phyloP scores from a whole-genome alignment of 2,113 vertebrate genomes.

The Procavia capensis region DNA sequence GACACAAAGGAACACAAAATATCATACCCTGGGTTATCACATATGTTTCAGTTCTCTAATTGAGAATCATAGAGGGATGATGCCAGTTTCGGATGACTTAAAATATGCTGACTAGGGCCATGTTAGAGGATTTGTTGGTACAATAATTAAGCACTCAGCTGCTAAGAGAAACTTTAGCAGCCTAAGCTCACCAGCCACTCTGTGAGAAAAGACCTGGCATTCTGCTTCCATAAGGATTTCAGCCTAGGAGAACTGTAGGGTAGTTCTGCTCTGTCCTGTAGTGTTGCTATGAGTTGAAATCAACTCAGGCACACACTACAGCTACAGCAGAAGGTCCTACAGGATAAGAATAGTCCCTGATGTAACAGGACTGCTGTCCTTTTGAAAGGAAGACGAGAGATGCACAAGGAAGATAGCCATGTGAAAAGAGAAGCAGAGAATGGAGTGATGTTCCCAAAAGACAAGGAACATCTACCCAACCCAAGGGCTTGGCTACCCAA shows the following conservation, averaged over 20 bases:
- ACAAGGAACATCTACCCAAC: neutral
- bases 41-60: neutral
- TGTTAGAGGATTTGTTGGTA: too few relatives aligned
- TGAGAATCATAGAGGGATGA: neutral
- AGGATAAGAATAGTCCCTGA: neutral
- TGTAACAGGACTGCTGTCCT: neutral
- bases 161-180: neutral
- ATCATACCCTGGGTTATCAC: neutral
- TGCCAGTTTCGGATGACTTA: neutral
- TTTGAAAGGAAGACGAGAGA: neutral
- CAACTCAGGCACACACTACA: neutral
- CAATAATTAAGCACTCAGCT: neutral
- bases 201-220: neutral
- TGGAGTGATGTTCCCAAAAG: neutral
- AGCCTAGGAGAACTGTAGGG: neutral
- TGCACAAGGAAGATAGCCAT: neutral
- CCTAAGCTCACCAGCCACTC: neutral
- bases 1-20: neutral
- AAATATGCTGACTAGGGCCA: neutral
- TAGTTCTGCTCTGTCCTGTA: neutral
- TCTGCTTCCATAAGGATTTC: neutral
- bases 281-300: neutral
- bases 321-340: neutral
- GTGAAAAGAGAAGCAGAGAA: neutral
- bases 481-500: too few relatives aligned